Evolutionary conservation across 2,797 vertebrate species (phyloP), one percentile per base, ranked within the genome.

Genomic region (Syngnathus rostellatus): DNA sequence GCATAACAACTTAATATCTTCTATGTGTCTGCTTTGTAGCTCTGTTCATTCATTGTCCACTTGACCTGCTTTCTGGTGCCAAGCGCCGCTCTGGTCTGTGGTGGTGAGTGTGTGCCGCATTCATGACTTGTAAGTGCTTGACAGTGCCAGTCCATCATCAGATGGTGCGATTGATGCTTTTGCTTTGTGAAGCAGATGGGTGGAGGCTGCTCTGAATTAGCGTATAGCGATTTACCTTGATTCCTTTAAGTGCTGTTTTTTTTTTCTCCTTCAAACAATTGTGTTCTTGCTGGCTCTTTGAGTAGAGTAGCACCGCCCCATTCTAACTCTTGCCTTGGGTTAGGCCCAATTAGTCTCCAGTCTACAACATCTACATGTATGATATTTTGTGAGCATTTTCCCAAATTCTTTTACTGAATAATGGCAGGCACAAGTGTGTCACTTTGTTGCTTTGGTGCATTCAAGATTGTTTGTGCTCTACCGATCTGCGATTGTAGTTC

Each of bases 11-110:
- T 55, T 50, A 39, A 65, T 50, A 21, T 63, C 25, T 31, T 9
- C 51, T 5, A 23, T 60, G 66, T 10, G 31, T 37, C 6, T 6
- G 16, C 41, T n/a, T 6, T 7, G 19, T 41, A 3, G 55, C 68
- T 53, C 73, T 65, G 74, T 84, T 79, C 73, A 73, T 83, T 74
- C 76, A 83, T 59, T 39, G 65, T 68, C 53, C 72, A 51, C 72
- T 83, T 86, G 81, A 88, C 83, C 85, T 83, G 81, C 74, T 83
- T 85, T 88, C 69, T 65, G 45, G 75, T 81, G 85, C 87, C 83
- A 86, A 85, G 64, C 21, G 41, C 73, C 48, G 21, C 76, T 72
- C 5, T 48, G 74, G 77, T 80, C 77, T 62, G 73, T 59, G 74
- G 69, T 65, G 77, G 71, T 31, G 71, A 71, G 71, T 37, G 45